Base-by-base conservation (phyloP, 2,888 invertebrate species). In the Drosophila leonis region DNA sequence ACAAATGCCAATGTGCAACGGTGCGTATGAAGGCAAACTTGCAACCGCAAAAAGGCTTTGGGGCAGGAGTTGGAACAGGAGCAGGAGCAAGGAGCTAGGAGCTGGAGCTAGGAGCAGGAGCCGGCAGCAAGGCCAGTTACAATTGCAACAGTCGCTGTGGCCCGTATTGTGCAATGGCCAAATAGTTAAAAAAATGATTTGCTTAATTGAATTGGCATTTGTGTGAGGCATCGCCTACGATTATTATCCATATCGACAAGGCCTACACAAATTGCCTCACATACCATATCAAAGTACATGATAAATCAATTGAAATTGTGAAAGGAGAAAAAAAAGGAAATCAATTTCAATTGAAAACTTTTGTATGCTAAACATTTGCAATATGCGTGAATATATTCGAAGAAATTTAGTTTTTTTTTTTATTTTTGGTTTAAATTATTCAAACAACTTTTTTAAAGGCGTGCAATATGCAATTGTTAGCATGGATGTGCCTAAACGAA, bases 21-120 rank as follows among this genome's bases (percentile, higher is more conserved):
- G 82, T 87, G 90, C 90, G 80, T 82, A 65, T 74, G 72, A 77
- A 75, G 72, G 80, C 78, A 84, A 84, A 84, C 80, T 82, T 74
- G 70, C 60, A 77, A 76, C 83, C 83, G 68, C 83, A 80, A 75
- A 72, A 75, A 31, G 74, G 76, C 82, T 78, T 64, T 67, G 63
- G 51, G 13, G 46, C 48, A 49, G 27, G 1, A 20, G 20, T 20
- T 3, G 35, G 5, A 41, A 18, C 9, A 20, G 27, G 4, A 49
- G 48, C n/a, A 27, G 46, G 15, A 27, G 18, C 18, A 20, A 20
- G 42, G 4, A 46, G 15, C 8, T n/a, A 8, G 24, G 0, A 1
- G 27, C 46, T 4, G n/a, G 10, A 15, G 46, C 46, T 4, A 2
- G 20, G 2, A 27, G 27, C 29, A 48, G 48, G n/a, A 29, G 48